Base-by-base conservation (phyloP, 2,113 vertebrate genomes). In the Hypomesus transpacificus region DNA sequence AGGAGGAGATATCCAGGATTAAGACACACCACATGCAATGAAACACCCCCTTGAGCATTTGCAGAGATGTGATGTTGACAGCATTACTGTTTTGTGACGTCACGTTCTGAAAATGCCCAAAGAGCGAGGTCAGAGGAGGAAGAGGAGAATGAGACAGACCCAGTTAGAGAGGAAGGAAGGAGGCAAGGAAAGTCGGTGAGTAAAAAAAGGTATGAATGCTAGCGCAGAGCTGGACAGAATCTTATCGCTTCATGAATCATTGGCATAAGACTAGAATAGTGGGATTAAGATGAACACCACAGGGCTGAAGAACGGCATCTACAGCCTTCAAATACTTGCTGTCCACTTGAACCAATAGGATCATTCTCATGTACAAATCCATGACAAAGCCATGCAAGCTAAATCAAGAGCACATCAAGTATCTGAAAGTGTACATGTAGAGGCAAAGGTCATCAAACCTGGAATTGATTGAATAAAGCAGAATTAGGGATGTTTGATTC, bases 1-100 rank as follows among this genome's bases (percentile, higher is more conserved):
- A 91, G 92, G 89, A 79, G 87, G 91, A 77, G 58, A 80, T 22
- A 61, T 70, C 71, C 31, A 69, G 59, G 69, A 75, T 80, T 73
- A 80, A 79, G 64, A 82, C 60, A 60, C 22, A 65, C 66, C 39
- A 74, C 65, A 89, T 84, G 89, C 86, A 90, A 21, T 50, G 34
- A 65, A 14, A 17, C 62, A 39, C 54, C n/a, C n/a, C 54, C 39
- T 11, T 46, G 39, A 46, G 39, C 39, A 46, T 46, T 46, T 46
- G 39, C 39, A 46, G 39, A 46, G 7, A 46, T 11, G 39, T 46
- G 39, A 13, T 46, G 39, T 46, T 46, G 39, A 46, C 39, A 46
- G 39, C 39, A 13, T 46, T 46, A 46, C 39, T 46, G 39, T 2
- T 46, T 46, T 8, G 5, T 13, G 39, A 46, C 39, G 39, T 46